Evolutionary conservation across 1,140 invertebrate genomes (phyloP), one percentile per base, ranked within the genome.

Genomic region (Neodiprion lecontei): DNA sequence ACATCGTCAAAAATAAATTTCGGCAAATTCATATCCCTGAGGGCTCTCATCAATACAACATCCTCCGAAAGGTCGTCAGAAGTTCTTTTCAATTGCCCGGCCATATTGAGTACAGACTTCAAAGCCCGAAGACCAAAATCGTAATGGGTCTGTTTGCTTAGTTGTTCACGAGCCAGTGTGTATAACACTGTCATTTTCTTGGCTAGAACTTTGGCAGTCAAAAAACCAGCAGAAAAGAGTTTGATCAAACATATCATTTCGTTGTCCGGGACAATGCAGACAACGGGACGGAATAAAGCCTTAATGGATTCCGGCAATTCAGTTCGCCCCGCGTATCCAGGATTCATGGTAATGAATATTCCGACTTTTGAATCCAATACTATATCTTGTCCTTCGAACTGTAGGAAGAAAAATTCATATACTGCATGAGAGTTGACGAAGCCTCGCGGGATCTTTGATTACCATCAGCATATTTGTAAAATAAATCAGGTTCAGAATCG

Each of bases 321-420:
- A 0, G 95, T 97, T 68, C 96, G 91, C 1, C 96, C 95, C 0
- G 95, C 95, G 84, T 97, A 97, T 7, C 95, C 96, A 0, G 96
- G 96, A 90, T 97, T 97, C 95, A 98, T 97, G 9, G 96, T 97
- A 65, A 97, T 96, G 82, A 98, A 98, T 72, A 97, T 94, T 1
- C 96, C 96, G 14, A 97, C 94, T 88, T 96, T 95, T 9, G 89
- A 86, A 85, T 98, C 95, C 80, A 98, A 81, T 9, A 87, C 88
- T 69, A 97, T 97, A 79, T 96, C 94, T 82, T 93, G 91, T 4
- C 93, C 94, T 89, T 97, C 96, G 89, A 97, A 97, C 92, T 96
- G 76, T 50, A 84, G 84, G 75, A 78, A 74, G 75, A 77, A 69
- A 79, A 70, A 73, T 74, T 21, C 73, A 77, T 48, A 71, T 76